A percentile compares a stretch with the other conserved stretches of the same genome.
These are phyloP conservation scores for Lepidothrix coronata DNA, from an alignment of 2,113 vertebrate genomes.

Conservation along the genomic window DNA sequence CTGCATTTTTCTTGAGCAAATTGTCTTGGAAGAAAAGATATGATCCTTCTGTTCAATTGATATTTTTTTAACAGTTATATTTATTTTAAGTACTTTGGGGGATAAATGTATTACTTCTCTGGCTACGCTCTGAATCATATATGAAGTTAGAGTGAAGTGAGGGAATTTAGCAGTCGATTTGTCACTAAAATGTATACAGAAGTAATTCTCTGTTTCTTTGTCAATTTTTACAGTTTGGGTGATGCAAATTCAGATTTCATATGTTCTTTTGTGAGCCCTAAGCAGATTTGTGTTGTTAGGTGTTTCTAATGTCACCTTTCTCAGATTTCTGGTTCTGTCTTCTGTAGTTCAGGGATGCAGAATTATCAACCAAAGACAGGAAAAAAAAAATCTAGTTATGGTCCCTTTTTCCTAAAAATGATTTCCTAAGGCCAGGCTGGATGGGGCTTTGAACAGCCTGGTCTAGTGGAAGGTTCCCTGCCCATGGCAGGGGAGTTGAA, in stretches of 20 bases:
- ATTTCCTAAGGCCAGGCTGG: not conserved
- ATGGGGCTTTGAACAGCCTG: not conserved
- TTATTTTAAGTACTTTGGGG: not conserved
- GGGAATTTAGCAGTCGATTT: not conserved
- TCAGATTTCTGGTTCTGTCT: not conserved
- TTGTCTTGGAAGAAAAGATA: slow-evolving; percentile 2
- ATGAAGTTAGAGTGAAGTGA: not conserved
- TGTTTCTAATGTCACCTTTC: not conserved
- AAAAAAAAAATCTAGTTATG: not conserved
- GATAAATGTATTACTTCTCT: not conserved
- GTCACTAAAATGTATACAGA: not conserved
- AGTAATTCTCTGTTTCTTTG: not conserved
- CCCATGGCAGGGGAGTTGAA: not conserved
- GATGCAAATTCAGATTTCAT: not conserved
- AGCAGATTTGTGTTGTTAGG: not conserved
- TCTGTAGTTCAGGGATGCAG: not conserved
- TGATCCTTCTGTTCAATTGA: not conserved
- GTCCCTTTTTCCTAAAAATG: not conserved
- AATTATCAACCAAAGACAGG: not conserved
- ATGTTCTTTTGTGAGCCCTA: not conserved
- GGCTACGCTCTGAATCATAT: not conserved
- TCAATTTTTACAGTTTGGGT: not conserved
- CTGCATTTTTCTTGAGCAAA: not conserved
- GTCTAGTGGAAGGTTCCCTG: not conserved
- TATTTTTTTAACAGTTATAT: not conserved